phyloP scores from a whole-genome alignment of 2,113 vertebrate genomes.

The Corythoichthys haematopterus region DNA sequence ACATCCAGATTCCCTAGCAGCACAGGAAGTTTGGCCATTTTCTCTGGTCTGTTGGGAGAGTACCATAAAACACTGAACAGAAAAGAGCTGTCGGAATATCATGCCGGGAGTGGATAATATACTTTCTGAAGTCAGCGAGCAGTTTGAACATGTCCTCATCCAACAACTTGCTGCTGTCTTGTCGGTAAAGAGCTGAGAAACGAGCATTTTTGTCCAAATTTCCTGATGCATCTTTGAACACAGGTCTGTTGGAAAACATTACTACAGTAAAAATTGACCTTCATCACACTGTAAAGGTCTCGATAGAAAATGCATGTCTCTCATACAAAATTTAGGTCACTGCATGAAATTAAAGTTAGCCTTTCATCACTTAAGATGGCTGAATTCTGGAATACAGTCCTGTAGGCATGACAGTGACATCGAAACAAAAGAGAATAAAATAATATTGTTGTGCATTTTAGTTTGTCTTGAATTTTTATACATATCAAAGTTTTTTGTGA shows the following conservation, averaged over 20 bases:
- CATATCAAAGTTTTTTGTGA: background rate
- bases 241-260: constrained; percentile 68
- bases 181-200: constrained; percentile 91
- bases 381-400: no score
- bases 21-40: constrained; percentile 95
- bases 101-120: constrained; percentile 41
- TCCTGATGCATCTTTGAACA: constrained; percentile 92
- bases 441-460: background rate
- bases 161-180: constrained; percentile 94
- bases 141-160: constrained; percentile 96
- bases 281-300: background rate
- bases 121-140: constrained; percentile 94
- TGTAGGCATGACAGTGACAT: no score
- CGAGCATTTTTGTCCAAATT: constrained; percentile 86
- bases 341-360: background rate
- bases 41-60: constrained; percentile 81
- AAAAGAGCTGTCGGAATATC: background rate
- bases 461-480: no score
- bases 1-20: constrained; percentile 94
- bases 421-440: no score
- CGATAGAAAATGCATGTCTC: background rate
- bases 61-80: background rate
- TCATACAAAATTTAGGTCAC: background rate
- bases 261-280: background rate
- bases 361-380: no score